Evolutionary conservation across 2,797 vertebrate species (phyloP).

Genomic region (Cuculus canorus): DNA sequence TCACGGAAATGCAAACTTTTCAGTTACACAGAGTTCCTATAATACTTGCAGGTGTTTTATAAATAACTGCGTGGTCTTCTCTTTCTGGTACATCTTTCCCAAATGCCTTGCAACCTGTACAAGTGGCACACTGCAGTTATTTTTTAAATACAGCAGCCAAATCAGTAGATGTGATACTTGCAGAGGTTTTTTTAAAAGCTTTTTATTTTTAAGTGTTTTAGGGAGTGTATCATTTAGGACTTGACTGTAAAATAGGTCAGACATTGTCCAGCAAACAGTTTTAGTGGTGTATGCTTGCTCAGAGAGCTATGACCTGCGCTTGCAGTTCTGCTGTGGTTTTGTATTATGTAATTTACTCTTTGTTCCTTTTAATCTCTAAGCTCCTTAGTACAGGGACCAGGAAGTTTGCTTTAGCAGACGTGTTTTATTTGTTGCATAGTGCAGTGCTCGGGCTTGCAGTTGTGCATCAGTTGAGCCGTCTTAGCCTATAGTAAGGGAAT

Average conservation of each 20-base stretch:
- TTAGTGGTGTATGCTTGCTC: not conserved
- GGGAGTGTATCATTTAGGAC: not conserved
- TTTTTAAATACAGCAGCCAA: not conserved
- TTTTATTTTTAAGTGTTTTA: not conserved
- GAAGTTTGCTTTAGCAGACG: not conserved
- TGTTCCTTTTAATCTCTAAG: constrained; percentile 1
- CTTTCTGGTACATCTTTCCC: not conserved
- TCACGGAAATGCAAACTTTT: not conserved
- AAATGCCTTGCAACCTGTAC: not conserved
- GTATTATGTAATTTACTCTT: not conserved
- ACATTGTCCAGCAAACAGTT: not conserved
- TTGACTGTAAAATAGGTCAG: not conserved
- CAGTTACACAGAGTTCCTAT: not conserved
- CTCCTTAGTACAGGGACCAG: not conserved
- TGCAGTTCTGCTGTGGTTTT: not conserved
- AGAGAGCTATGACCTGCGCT: not conserved
- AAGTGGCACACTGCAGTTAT: not conserved
- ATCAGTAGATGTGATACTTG: not conserved
- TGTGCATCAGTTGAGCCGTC: not conserved
- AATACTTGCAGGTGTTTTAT: not conserved
- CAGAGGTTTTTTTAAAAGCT: not conserved
- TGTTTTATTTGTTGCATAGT: not conserved
- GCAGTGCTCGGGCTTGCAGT: not conserved
- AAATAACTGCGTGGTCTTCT: not conserved
- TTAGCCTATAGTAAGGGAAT: not conserved